phyloP scores from a whole-genome alignment of 2,888 invertebrate species.

The Polietes domitor region DNA sequence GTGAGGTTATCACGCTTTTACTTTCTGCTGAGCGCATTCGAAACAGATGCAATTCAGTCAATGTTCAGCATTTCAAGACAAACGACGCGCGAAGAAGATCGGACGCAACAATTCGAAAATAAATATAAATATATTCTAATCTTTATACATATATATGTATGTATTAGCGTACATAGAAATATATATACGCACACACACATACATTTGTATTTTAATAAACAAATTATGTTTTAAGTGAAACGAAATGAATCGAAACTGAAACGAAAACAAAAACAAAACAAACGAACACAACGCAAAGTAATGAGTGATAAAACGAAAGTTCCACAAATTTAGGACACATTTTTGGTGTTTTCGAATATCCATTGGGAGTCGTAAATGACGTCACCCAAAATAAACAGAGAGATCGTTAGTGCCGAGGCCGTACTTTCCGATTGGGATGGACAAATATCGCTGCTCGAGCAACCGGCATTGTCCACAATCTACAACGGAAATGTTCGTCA shows the following conservation, averaged over 20 bases:
- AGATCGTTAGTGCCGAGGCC: slow-evolving; percentile 14
- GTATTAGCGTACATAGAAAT: not conserved
- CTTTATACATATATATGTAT: not conserved
- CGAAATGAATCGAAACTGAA: not conserved
- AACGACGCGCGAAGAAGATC: not conserved
- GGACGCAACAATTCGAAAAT: slow-evolving; percentile 6
- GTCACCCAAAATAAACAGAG: slow-evolving; percentile 14
- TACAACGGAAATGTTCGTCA: not conserved
- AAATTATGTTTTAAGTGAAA: not conserved
- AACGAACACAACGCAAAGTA: not conserved
- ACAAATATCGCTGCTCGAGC: slow-evolving; percentile 3
- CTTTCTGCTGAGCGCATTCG: not conserved
- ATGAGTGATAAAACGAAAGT: not conserved
- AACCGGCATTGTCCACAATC: slow-evolving; percentile 12
- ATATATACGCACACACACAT: not conserved
- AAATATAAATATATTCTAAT: not conserved
- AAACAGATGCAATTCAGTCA: slow-evolving; percentile 9
- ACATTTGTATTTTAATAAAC: too few species aligned
- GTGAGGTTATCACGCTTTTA: not conserved
- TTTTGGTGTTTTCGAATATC: not conserved
- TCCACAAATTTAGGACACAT: not conserved
- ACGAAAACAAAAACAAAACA: not conserved
- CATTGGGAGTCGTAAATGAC: not conserved
- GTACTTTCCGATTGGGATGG: slow-evolving; percentile 29
- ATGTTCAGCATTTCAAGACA: slow-evolving; percentile 2